Conservation (phyloP, 1,140 invertebrate species). For the Monomorium pharaonis region DNA sequence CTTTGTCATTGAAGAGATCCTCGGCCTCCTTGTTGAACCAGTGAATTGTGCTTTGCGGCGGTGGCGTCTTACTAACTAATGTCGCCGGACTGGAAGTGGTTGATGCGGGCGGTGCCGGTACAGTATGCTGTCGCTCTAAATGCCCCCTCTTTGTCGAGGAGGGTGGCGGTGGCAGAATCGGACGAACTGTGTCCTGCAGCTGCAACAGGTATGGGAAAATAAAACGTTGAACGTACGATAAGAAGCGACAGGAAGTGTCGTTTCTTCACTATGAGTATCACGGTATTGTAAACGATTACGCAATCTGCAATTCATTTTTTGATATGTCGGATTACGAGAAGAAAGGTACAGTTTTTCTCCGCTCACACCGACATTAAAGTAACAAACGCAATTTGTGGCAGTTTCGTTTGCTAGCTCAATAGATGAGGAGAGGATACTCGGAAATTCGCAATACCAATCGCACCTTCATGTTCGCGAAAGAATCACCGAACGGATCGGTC, state of each 20-base stretch:
- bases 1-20: slow-evolving; percentile 84
- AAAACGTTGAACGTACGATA: background rate
- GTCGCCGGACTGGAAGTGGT: slow-evolving; percentile 82
- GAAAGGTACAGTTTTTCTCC: background rate
- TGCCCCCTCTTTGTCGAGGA: slow-evolving; percentile 84
- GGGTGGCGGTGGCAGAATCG: slow-evolving; percentile 88
- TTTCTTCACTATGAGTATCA: background rate
- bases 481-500: slow-evolving; percentile 92
- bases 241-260: background rate
- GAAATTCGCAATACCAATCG: slow-evolving; percentile 32
- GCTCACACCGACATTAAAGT: background rate
- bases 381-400: background rate
- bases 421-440: slow-evolving; percentile 3
- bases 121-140: slow-evolving; percentile 81
- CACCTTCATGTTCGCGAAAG: slow-evolving; percentile 90
- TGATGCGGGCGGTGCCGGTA: slow-evolving; percentile 77
- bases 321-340: background rate
- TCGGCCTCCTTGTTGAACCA: slow-evolving; percentile 86
- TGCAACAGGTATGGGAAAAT: slow-evolving; percentile 22
- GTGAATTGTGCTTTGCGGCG: slow-evolving; percentile 79
- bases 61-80: slow-evolving; percentile 83
- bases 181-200: slow-evolving; percentile 82
- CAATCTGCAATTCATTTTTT: background rate
- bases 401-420: background rate
- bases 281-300: background rate